A percentile compares a stretch with the other conserved stretches of the same genome.
phyloP scores from a whole-genome alignment of 2,888 invertebrate species.

The Magallana nippona region DNA sequence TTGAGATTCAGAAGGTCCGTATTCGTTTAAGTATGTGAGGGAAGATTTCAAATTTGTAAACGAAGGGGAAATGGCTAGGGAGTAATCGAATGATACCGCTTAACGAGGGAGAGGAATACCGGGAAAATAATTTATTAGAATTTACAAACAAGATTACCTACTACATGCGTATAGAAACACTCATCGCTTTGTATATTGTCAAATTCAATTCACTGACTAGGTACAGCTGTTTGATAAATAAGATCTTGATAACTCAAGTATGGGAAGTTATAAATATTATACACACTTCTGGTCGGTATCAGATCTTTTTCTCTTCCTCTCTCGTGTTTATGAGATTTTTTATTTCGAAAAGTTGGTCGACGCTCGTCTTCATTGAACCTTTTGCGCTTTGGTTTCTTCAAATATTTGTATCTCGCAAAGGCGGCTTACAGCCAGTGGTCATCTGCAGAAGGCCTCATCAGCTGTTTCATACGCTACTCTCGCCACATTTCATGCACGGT shows the following conservation, averaged over 20 bases:
- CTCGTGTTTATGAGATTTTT: not conserved
- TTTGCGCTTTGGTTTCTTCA: not conserved
- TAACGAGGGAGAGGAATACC: too few species aligned
- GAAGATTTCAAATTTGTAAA: too few species aligned
- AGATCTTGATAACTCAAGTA: not conserved
- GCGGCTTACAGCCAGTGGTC: conserved; percentile 6
- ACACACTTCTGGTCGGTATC: not conserved
- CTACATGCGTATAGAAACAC: too few species aligned
- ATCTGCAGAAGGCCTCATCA: not conserved
- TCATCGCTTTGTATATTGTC: not conserved
- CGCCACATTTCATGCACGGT: conserved; percentile 2
- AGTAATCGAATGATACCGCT: too few species aligned
- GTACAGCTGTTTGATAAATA: conserved; percentile 10
- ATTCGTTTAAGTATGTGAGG: too few species aligned
- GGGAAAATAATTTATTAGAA: too few species aligned
- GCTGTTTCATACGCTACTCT: conserved; percentile 8
- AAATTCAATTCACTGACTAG: not conserved
- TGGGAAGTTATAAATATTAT: conserved; percentile 15
- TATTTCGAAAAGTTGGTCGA: not conserved
- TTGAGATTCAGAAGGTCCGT: too few species aligned
- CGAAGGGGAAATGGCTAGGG: too few species aligned
- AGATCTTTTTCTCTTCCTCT: not conserved
- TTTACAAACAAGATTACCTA: too few species aligned
- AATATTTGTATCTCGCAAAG: not conserved
- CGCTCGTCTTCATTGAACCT: not conserved